These are phyloP conservation scores for Troglohyphantes excavatus DNA, from an alignment of 2,888 invertebrate species.

Conservation along the genomic window DNA sequence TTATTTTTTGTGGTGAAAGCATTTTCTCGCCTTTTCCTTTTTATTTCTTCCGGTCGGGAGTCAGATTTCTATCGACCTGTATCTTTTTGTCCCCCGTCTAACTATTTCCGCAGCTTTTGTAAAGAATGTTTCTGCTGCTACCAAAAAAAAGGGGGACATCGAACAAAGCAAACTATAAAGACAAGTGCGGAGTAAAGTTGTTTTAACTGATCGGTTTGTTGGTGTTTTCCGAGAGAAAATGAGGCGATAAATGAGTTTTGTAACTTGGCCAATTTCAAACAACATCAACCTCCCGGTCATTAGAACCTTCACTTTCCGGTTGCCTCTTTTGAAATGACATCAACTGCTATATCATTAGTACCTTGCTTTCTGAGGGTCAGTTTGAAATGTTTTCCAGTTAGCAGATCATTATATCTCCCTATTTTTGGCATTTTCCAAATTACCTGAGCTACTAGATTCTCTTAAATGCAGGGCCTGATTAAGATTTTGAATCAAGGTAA, in stretches of 20 bases:
- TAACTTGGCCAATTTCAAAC: background rate
- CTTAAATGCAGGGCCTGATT: too few relatives aligned
- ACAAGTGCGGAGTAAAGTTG: background rate
- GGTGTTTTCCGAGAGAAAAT: background rate
- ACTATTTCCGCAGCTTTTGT: background rate
- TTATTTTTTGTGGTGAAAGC: conserved; percentile 26
- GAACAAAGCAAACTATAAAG: background rate
- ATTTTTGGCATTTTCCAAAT: too few relatives aligned
- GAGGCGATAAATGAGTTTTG: background rate
- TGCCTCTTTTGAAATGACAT: background rate
- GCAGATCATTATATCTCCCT: too few relatives aligned
- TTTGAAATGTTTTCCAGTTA: too few relatives aligned
- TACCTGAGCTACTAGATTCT: too few relatives aligned
- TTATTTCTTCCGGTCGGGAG: background rate
- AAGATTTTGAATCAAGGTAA: too few relatives aligned
- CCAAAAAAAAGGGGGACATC: background rate
- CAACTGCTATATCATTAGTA: background rate
- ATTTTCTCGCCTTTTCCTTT: conserved; percentile 8
- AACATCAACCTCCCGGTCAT: background rate
- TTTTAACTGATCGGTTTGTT: background rate
- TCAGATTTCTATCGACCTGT: conserved; percentile 43
- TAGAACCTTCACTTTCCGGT: too few relatives aligned
- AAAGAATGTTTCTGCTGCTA: background rate
- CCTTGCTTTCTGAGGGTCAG: too few relatives aligned
- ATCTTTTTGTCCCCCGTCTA: background rate